Base-by-base conservation (phyloP, 2,888 invertebrate species). In the Mongoloraphidia duomilia region DNA sequence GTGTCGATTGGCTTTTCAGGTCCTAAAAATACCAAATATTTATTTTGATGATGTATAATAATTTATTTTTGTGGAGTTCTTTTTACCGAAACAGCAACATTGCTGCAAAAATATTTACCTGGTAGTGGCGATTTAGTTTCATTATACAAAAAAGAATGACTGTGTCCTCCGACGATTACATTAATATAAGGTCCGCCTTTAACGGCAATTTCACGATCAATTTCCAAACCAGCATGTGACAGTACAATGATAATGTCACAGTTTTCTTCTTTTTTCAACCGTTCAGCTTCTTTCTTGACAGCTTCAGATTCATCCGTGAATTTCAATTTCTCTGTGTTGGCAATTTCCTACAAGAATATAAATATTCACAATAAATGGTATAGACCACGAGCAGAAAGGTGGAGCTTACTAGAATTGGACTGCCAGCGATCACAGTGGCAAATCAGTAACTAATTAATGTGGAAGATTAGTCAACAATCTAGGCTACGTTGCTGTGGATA, bases 111-210 rank as follows among this genome's bases (percentile, higher is more conserved):
- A 26, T 26, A n/a, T 12, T 42, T 42, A 48, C 48, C 48, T 14
- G 48, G 48, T 17, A 43, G 34, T 0, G 77, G 77, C 0, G 69
- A 62, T 1, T 62, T 67, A 2, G 70, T 70, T 1, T 73, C 74
- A 8, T 80, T 80, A 63, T 77, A 90, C 1, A 91, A 72, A 56
- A 91, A 77, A 0, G 84, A 80, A 63, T 92, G 86, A 0, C 86
- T 82, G 63, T 91, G 91, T 0, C 81, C 85, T 6, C 91, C 91
- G n/a, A 92, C 82, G 49, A 92, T 82, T 0, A 91, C 72, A 62
- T 89, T 86, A 47, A 92, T 75, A 35, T 79, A 76, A 1, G 77
- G 73, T 2, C 82, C 75, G 39, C 75, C 79, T 4, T 73, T 68
- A 3, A 63, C 61, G 0, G 89, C 90, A 53, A 90, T 77, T 34